phyloP scores from a whole-genome alignment of 1,140 invertebrate species.

The Drosophila elegans region DNA sequence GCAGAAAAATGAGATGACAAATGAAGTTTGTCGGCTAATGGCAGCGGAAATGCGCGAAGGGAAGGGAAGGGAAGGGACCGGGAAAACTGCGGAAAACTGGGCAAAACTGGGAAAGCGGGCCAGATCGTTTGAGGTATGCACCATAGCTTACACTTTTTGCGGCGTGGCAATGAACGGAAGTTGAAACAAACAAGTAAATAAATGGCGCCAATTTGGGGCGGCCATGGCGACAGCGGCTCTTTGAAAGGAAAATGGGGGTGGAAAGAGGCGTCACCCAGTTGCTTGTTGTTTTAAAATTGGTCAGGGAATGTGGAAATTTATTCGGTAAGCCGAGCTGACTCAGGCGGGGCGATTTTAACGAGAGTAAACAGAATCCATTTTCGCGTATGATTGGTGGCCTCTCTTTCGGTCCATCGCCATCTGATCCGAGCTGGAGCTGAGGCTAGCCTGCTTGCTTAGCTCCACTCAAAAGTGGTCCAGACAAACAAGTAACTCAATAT shows the following conservation, averaged over 20 bases:
- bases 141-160: constrained; percentile 76
- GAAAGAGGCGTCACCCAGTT: constrained; percentile 17
- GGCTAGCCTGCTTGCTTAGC: constrained; percentile 20
- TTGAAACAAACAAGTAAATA: constrained; percentile 84
- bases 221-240: constrained; percentile 31
- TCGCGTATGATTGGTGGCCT: constrained; percentile 76
- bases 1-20: constrained; percentile 83
- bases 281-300: constrained; percentile 76
- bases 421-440: constrained; percentile 31
- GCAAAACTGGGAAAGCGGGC: neutral
- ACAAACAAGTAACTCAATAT: constrained; percentile 79
- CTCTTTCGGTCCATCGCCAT: constrained; percentile 27
- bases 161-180: constrained; percentile 83
- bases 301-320: constrained; percentile 60
- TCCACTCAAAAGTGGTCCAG: constrained; percentile 49
- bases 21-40: constrained; percentile 83
- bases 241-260: neutral
- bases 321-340: constrained; percentile 75
- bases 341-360: constrained; percentile 78
- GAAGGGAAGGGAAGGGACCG: neutral
- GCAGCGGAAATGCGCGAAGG: constrained; percentile 73
- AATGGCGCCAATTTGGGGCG: constrained; percentile 80
- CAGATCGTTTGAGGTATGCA: constrained; percentile 60
- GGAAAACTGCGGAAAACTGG: neutral
- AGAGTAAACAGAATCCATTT: constrained; percentile 83